Conservation (phyloP, 2,888 invertebrate genomes). For the Pristionchus maxplancki region DNA sequence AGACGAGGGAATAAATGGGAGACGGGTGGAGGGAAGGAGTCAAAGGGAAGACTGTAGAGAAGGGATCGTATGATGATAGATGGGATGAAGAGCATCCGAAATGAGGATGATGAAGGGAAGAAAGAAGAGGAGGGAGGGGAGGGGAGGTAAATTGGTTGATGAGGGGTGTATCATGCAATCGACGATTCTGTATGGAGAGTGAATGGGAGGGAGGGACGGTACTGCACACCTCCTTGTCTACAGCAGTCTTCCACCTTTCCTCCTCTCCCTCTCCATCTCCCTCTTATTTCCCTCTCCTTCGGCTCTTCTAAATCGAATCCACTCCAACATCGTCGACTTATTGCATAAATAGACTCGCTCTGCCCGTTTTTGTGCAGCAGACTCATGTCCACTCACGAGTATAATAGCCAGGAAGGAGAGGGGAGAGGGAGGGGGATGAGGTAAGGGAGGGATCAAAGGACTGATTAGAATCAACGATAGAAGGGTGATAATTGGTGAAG, state of each 20-base stretch:
- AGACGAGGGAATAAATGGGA: constrained; percentile 18
- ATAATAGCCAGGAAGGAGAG: neutral
- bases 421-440: neutral
- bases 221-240: neutral
- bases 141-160: constrained; percentile 30
- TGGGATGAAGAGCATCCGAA: constrained; percentile 39
- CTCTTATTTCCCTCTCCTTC: neutral
- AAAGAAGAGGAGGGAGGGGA: too few relatives aligned
- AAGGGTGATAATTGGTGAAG: constrained; percentile 33
- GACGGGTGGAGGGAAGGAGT: neutral
- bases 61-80: constrained; percentile 18
- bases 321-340: constrained; percentile 46
- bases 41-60: constrained; percentile 18
- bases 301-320: constrained; percentile 33
- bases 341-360: constrained; percentile 41
- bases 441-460: constrained; percentile 16
- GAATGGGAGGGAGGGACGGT: neutral
- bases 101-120: neutral
- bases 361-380: neutral
- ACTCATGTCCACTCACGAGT: constrained; percentile 14
- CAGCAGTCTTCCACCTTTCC: constrained; percentile 1
- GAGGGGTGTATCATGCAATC: neutral
- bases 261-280: neutral
- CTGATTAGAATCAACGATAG: constrained; percentile 7
- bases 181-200: neutral